Evolutionary conservation across 2,113 vertebrate species (phyloP).

Genomic region (Aldabrachelys gigantea): DNA sequence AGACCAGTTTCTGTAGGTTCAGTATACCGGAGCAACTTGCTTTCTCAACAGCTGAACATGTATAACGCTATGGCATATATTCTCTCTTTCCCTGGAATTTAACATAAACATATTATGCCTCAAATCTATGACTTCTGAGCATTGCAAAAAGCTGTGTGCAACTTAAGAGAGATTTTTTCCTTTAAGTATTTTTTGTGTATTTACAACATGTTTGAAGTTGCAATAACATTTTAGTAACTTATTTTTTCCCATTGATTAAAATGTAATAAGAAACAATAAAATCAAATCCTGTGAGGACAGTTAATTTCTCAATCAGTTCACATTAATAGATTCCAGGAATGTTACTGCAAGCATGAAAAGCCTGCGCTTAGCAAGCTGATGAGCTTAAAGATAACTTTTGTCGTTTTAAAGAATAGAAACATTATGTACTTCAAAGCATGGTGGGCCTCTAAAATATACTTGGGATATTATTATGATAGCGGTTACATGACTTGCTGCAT

Average conservation of each 20-base stretch:
- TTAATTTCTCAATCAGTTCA: conserved; percentile 35
- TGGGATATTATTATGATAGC: conserved; percentile 34
- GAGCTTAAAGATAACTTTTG: conserved; percentile 67
- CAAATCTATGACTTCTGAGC: conserved; percentile 25
- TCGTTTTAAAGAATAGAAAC: conserved; percentile 68
- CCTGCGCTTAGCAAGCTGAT: conserved; percentile 55
- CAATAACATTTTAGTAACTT: neutral
- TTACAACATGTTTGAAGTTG: neutral
- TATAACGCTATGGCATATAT: neutral
- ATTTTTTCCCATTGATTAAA: neutral
- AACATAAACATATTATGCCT: neutral
- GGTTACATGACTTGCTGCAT: neutral
- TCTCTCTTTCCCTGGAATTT: neutral
- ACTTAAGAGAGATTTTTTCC: neutral
- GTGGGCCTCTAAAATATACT: conserved; percentile 60
- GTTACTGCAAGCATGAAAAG: conserved; percentile 47
- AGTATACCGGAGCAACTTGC: conserved; percentile 58
- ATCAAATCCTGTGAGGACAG: neutral
- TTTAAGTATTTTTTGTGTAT: conserved; percentile 3
- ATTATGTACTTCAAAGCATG: conserved; percentile 66
- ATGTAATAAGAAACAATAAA: conserved; percentile 41
- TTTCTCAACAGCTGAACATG: conserved; percentile 54
- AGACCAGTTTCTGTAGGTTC: conserved; percentile 43
- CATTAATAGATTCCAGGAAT: conserved; percentile 58
- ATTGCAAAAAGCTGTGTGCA: neutral